Base-by-base conservation (phyloP, 2,113 vertebrate genomes). In the Panthera tigris region DNA sequence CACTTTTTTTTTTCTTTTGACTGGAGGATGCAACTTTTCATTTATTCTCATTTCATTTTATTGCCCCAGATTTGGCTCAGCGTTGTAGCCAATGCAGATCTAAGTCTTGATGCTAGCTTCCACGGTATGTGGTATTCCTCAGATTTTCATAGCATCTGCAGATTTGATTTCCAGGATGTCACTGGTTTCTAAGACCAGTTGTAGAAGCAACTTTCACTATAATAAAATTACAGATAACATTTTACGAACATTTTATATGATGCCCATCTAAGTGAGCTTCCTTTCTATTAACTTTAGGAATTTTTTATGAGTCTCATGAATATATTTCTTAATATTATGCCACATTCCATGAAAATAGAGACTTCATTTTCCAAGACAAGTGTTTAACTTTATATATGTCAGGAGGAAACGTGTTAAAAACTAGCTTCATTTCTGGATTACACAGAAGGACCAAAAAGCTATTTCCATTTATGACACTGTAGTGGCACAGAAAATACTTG, bases 381-480 rank as follows among this genome's bases (percentile, higher is more conserved):
- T 88, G 39, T 73, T 95, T 96, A 90, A 63, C 41, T 84, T 93
- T 95, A 84, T 89, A 83, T 19, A 55, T 31, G 48, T 89, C 74
- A 96, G 86, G 57, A 82, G 71, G 81, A 89, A 97, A 96, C 63
- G 23, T 92, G 55, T 79, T 91, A 89, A 96, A 79, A 95, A 41
- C 13, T 10, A 96, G 68, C 48, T 96, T 94, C 83, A 89, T 98
- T 96, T 39, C 83, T 89, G 55, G 69, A 92, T 94, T 95, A 96
- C 15, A 94, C 29, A 96, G 73, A 91, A 80, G 66, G 55, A 79
- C 33, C 10, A 21, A 79, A 86, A 92, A 95, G 73, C 29, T 73
- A 29, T 66, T 96, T 95, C 50, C 71, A 90, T 83, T 97, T 97
- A 92, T 83, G 79, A 89, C 29, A 84, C n/a, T 39, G 21, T n/a